Evolutionary conservation across 2,888 invertebrate genomes (phyloP).

Genomic region (Diarsia dahlii): DNA sequence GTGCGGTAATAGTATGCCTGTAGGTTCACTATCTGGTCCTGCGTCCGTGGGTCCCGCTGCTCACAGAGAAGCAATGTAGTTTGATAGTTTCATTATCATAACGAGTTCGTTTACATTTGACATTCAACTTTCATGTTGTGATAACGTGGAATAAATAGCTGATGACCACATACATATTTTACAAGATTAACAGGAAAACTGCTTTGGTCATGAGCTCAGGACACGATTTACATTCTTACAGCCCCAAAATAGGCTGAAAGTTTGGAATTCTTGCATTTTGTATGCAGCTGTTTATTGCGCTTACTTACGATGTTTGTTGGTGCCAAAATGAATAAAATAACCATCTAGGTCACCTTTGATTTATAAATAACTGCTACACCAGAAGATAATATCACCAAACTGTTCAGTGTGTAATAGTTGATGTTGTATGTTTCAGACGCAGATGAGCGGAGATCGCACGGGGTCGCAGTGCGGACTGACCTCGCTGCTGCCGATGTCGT

Average conservation of each 20-base stretch:
- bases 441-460: conserved; percentile 90
- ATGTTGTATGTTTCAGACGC: conserved; percentile 84
- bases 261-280: conserved; percentile 38
- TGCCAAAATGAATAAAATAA: conserved; percentile 65
- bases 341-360: conserved; percentile 63
- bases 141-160: conserved; percentile 66
- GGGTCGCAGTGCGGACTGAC: conserved; percentile 92
- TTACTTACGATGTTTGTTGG: conserved; percentile 47
- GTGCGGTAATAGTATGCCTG: conserved; percentile 18
- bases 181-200: conserved; percentile 29
- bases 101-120: conserved; percentile 87
- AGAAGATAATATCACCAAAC: conserved; percentile 31
- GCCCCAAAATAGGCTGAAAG: conserved; percentile 32
- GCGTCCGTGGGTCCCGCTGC: conserved; percentile 66
- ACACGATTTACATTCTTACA: background rate
- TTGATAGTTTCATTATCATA: conserved; percentile 81
- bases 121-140: conserved; percentile 82
- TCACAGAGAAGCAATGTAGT: conserved; percentile 75
- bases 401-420: conserved; percentile 34
- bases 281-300: conserved; percentile 52
- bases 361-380: conserved; percentile 48
- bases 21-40: conserved; percentile 58
- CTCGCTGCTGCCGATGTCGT: conserved; percentile 94
- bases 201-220: background rate
- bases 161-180: conserved; percentile 28